Evolutionary conservation across 1,140 invertebrate genomes (phyloP), one percentile per base, ranked within the genome.

Genomic region (Diorhabda sublineata): DNA sequence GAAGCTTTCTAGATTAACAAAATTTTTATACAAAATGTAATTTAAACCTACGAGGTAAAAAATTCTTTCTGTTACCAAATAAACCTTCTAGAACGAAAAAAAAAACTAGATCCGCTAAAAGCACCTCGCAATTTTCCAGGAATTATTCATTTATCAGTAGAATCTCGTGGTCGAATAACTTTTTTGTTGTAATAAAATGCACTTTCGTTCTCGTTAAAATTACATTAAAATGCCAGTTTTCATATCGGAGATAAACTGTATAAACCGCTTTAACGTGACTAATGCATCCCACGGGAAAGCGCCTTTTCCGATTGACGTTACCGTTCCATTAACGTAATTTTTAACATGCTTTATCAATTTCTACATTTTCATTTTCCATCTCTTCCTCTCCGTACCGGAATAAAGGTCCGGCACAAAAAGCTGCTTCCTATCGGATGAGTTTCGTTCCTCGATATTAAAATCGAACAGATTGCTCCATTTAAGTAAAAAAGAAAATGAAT

Each of bases 141-240:
- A 64, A 64, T 57, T 11, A 64, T 64, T 64, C 45, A 63, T 47
- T 26, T 64, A 52, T 64, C 63, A 57, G 63, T 9, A 26, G 7
- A 41, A 56, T 41, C 63, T 52, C 43, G 9, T 57, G 63, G 63
- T 64, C 45, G 6, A n/a, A 26, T 56, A 64, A 64, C 45, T 63
- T 63, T 26, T 63, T 64, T 56, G n/a, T 52, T 52, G 47, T 52
- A 44, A 64, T 26, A 64, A 64, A 64, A 73, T 76, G 70, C 73
- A 77, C 71, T 77, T 75, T 69, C 70, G 70, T 67, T 69, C 71
- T 78, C 75, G 74, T 78, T 78, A 76, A 76, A 78, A 78, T 78
- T 76, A 77, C 75, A 78, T 77, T 76, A 77, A 75, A 74, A 74
- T 72, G 70, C 69, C 75, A 70, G 69, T 61, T 71, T 75, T 73